These are phyloP conservation scores for Troilus luridus DNA, from an alignment of 2,888 invertebrate species.

Conservation along the genomic window DNA sequence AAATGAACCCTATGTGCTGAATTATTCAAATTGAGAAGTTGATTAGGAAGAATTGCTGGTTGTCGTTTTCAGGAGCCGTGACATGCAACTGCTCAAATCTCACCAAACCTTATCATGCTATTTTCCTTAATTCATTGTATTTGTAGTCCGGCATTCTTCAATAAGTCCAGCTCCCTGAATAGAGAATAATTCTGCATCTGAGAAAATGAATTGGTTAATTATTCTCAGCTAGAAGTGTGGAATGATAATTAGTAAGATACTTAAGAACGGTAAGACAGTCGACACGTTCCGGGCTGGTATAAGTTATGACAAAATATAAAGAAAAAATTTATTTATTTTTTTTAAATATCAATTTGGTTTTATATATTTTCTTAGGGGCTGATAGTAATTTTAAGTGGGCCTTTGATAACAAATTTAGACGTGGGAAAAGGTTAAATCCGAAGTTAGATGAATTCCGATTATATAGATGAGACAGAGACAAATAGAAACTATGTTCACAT, in stretches of 20 bases:
- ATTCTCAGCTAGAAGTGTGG: too few species aligned
- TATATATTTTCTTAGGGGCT: too few species aligned
- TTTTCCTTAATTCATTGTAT: neutral
- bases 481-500: neutral
- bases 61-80: neutral
- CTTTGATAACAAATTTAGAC: neutral
- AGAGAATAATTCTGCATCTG: neutral
- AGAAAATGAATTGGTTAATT: neutral
- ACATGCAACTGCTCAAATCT: neutral
- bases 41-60: slow-evolving; percentile 5
- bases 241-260: too few species aligned
- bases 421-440: neutral
- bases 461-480: neutral
- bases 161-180: neutral
- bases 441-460: too few species aligned
- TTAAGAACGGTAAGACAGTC: too few species aligned
- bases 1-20: neutral
- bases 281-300: too few species aligned
- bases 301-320: too few species aligned
- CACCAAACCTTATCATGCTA: neutral
- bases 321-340: too few species aligned
- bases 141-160: neutral
- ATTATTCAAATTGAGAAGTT: neutral
- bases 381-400: too few species aligned
- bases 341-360: too few species aligned